These are phyloP conservation scores for Brachyhypopomus occidentalis DNA, from an alignment of 2,113 vertebrate genomes.

Conservation along the genomic window DNA sequence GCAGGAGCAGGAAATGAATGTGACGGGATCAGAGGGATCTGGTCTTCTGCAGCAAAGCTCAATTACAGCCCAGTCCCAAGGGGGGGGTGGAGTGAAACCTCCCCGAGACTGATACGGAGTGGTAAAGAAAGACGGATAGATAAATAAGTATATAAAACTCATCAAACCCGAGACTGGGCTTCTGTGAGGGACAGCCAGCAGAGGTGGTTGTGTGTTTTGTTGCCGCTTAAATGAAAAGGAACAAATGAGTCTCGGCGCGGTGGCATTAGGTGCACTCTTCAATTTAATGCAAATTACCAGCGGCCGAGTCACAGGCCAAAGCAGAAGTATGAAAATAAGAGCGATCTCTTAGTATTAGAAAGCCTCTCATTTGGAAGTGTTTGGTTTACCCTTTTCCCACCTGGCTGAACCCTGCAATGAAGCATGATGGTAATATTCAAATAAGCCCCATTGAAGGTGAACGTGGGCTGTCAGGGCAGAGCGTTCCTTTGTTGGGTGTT, in stretches of 20 bases:
- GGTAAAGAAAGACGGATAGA: conserved; percentile 37
- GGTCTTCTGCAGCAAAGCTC: conserved; percentile 54
- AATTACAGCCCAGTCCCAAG: conserved; percentile 52
- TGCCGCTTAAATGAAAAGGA: conserved; percentile 39
- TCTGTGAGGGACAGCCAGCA: conserved; percentile 15
- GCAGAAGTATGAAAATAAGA: conserved; percentile 58
- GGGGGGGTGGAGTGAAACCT: conserved; percentile 21
- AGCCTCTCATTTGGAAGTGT: conserved; percentile 52
- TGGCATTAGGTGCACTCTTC: conserved; percentile 28
- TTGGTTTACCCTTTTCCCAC: conserved; percentile 52
- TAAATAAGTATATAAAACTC: conserved; percentile 29
- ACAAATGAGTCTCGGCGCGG: conserved; percentile 39
- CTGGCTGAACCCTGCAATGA: conserved; percentile 50
- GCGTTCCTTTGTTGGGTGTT: conserved; percentile 43
- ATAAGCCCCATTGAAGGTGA: conserved; percentile 45
- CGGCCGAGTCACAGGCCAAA: conserved; percentile 34
- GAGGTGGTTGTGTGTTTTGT: conserved; percentile 36
- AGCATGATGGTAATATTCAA: conserved; percentile 53
- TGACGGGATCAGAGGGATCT: conserved; percentile 59
- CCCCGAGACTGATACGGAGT: conserved; percentile 36
- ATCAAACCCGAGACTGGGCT: neutral
- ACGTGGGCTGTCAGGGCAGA: conserved; percentile 42
- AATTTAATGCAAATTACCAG: conserved; percentile 51
- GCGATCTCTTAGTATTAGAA: conserved; percentile 50
- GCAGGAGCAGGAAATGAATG: conserved; percentile 61